Percentiles rank a stretch among this genome's conserved stretches.
phyloP scores from a whole-genome alignment of 2,888 invertebrate species.

The Leptinotarsa tumamoca region DNA sequence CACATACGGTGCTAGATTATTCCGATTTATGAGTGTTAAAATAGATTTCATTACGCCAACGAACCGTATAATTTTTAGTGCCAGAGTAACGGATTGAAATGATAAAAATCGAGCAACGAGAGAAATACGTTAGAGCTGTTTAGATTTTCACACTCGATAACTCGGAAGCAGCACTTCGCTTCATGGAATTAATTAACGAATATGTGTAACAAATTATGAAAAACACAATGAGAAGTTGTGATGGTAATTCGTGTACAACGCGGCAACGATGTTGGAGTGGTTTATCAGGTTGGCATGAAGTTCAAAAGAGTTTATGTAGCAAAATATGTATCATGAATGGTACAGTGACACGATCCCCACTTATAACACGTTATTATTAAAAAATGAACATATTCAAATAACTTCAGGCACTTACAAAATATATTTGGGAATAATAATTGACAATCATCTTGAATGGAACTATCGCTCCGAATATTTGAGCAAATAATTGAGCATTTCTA shows the following conservation, averaged over 20 bases:
- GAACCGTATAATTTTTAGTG: constrained; percentile 48
- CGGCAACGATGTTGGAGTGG: constrained; percentile 37
- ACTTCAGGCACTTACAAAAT: no score
- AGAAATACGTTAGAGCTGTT: constrained; percentile 43
- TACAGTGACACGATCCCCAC: no score
- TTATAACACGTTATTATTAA: no score
- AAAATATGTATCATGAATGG: no score
- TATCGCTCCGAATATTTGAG: no score
- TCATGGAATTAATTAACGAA: constrained; percentile 52
- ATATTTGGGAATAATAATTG: no score
- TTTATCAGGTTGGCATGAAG: not conserved
- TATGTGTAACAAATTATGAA: constrained; percentile 51
- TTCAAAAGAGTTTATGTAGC: not conserved
- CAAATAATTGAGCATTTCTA: no score
- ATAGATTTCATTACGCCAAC: constrained; percentile 46
- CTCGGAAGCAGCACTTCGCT: constrained; percentile 48
- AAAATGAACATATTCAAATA: no score
- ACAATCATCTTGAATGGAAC: no score
- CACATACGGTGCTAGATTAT: constrained; percentile 35
- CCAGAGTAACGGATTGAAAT: constrained; percentile 37
- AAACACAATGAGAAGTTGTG: constrained; percentile 42
- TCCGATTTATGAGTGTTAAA: constrained; percentile 47
- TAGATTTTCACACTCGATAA: constrained; percentile 49
- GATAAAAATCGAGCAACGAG: constrained; percentile 44
- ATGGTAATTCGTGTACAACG: constrained; percentile 41